Evolutionary conservation across 2,888 invertebrate genomes (phyloP).

Genomic region (Polyommatus icarus): DNA sequence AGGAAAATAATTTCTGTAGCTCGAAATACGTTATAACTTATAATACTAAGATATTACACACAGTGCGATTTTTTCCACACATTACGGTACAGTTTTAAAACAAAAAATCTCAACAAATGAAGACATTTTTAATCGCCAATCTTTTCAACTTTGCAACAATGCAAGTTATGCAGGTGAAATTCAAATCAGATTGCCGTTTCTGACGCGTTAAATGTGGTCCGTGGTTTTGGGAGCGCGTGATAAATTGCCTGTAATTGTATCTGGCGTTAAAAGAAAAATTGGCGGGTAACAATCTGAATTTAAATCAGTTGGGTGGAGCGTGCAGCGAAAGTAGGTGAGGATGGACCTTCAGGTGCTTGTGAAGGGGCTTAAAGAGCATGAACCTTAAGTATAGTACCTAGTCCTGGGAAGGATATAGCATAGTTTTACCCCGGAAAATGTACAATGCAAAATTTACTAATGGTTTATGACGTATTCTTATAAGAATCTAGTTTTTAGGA

Average conservation of each 20-base stretch:
- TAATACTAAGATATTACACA: too few relatives aligned
- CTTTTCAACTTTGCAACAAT: slow-evolving; percentile 8
- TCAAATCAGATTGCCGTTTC: slow-evolving; percentile 18
- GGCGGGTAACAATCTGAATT: slow-evolving; percentile 42
- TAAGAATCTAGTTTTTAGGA: too few relatives aligned
- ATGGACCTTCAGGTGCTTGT: slow-evolving; percentile 34
- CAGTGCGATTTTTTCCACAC: too few relatives aligned
- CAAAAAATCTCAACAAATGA: background rate
- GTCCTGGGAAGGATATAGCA: too few relatives aligned
- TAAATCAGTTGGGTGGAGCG: slow-evolving; percentile 40
- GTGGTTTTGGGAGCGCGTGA: slow-evolving; percentile 19
- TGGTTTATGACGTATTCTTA: too few relatives aligned
- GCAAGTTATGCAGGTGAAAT: slow-evolving; percentile 5
- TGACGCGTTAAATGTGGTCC: slow-evolving; percentile 13
- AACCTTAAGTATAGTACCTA: too few relatives aligned
- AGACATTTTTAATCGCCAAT: background rate
- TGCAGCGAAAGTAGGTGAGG: slow-evolving; percentile 21
- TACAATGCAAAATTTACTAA: too few relatives aligned
- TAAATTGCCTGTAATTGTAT: slow-evolving; percentile 36
- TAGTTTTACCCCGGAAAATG: too few relatives aligned
- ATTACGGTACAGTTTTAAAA: too few relatives aligned
- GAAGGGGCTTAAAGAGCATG: background rate
- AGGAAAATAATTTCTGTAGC: too few relatives aligned
- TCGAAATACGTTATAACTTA: too few relatives aligned
- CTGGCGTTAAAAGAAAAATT: slow-evolving; percentile 37